Evolutionary conservation across 2,797 vertebrate genomes (phyloP).

Genomic region (Xiphorhynchus erythropygius): DNA sequence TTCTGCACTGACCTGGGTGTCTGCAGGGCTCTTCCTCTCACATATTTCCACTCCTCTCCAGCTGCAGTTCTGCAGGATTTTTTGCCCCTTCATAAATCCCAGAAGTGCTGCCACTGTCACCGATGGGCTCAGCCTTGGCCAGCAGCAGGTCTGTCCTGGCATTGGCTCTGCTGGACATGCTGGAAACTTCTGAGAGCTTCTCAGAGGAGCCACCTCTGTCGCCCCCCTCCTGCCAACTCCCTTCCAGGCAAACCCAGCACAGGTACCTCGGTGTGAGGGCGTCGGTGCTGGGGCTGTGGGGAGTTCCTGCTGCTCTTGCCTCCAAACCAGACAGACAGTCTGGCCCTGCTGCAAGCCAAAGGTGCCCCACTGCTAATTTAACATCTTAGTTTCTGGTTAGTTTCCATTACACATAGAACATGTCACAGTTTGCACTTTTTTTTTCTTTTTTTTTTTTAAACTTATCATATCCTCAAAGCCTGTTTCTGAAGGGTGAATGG

Average conservation of each 20-base stretch:
- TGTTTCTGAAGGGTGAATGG: neutral
- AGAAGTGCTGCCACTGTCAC: accelerated
- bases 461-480: conserved; percentile 20
- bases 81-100: neutral
- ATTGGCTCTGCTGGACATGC: accelerated
- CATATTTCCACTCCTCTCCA: neutral
- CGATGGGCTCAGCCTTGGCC: neutral
- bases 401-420: conserved; percentile 20
- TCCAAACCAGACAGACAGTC: neutral
- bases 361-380: neutral
- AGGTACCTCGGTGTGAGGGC: neutral
- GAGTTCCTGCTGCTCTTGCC: neutral
- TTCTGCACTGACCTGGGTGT: neutral
- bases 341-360: neutral
- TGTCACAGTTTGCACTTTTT: conserved; percentile 12
- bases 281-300: neutral
- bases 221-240: neutral
- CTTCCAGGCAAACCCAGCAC: neutral
- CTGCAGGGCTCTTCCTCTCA: neutral
- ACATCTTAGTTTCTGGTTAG: conserved; percentile 25
- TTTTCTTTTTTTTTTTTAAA: neutral
- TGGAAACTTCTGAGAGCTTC: neutral
- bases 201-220: neutral
- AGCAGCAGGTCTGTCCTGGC: accelerated
- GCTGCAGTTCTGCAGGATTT: neutral